Base-by-base conservation (phyloP, 2,888 invertebrate genomes). In the Liodrosophila aerea region DNA sequence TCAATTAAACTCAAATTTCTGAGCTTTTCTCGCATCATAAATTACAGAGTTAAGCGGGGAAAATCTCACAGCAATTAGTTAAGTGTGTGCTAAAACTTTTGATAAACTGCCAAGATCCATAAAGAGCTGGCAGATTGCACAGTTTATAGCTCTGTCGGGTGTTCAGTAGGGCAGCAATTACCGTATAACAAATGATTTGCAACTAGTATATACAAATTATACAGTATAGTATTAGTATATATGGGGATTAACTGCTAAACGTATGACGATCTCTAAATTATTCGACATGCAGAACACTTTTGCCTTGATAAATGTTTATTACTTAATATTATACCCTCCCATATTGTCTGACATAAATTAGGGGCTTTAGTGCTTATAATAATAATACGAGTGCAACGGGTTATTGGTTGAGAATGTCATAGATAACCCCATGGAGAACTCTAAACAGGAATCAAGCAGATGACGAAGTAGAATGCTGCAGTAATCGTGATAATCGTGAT, bases 401-500 rank as follows among this genome's bases (percentile, higher is more conserved):
- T 27, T 22, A 59, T 73, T 36, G 58, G 47, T 16, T 47, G 50
- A 57, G 36, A 29, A 34, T 56, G 54, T 51, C 71, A 67, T 72
- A 69, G 64, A 77, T 73, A 74, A 71, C 59, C 58, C 47, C 40
- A 1, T 11, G 27, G 47, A 64, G 76, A 72, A 64, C 61, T 60
- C 54, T 50, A 64, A 64, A 65, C 54, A 56, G 40, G 34, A 63
- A 69, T 60, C 60, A 43, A 27, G 50, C 37, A 58, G 67, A 59
- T 72, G 63, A 22, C 22, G 22, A 73, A 64, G 60, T 73, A 70
- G 60, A 70, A 66, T 73, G 63, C 57, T 81, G 77, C 77, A 77
- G 70, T 73, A n/a, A n/a, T n/a, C n/a, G n/a, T n/a, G 59, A 63
- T 70, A 71, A 71, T 66, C 71, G 66, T 73, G 61, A 63, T 70